Evolutionary conservation across 2,797 vertebrate species (phyloP), one percentile per base, ranked within the genome.

Genomic region (Thunnus albacares): DNA sequence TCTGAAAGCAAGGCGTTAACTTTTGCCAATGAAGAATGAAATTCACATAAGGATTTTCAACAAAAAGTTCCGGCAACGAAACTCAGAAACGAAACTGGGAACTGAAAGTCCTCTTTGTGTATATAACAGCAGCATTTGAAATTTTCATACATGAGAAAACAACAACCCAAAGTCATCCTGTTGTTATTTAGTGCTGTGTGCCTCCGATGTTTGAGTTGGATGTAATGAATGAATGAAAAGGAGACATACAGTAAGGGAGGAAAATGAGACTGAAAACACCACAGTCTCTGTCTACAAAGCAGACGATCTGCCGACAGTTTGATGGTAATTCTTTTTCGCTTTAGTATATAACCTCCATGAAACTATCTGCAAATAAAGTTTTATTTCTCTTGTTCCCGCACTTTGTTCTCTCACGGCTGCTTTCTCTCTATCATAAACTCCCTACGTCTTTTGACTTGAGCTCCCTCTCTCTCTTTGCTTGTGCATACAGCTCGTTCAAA

Each of bases 1-100:
- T 14, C 13, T 35, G 22, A 17, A 41, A 71, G 22, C 2, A 47
- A n/a, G 20, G 1, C 5, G 69, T 69, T 67, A 30, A 38, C 17
- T 14, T 79, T 69, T 28, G 65, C 6, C 15, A 61, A 1, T 41
- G 57, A 12, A 41, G 6, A 76, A 56, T 68, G 5, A 60, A 71
- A 57, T 63, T 24, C 24, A 24, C 24, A 52, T 30, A 6, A 12
- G n/a, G 7, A 9, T 6, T 4, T 35, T 47, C 1, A 1, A 52
- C 8, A 18, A 49, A 60, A 35, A 6, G 26, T 33, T 33, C 30
- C 6, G 1, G 30, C 6, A 33, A 33, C 1, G 4, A 33, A 33
- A 6, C 30, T 33, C 30, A 33, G 30, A 33, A 33, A 33, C 6
- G 7, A 33, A 33, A 33, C 30, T 33, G 7, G 30, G 30, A 33